Conservation (phyloP, 2,888 invertebrate species). For the Caenorhabditis plicata region DNA sequence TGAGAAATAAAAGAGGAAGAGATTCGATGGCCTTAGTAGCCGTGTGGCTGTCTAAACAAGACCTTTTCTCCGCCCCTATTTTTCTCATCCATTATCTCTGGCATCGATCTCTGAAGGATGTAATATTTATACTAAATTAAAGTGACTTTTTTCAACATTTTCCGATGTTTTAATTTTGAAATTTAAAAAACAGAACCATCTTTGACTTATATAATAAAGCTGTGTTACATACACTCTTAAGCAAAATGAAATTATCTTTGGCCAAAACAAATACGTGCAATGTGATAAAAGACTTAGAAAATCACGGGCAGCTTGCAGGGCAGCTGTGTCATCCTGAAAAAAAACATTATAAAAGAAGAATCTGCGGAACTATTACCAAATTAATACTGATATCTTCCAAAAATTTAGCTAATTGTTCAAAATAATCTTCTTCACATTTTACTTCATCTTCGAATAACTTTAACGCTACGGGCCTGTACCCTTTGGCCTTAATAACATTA, state of each 20-base stretch:
- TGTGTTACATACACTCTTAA: background rate
- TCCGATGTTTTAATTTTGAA: too few relatives aligned
- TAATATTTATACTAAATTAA: too few relatives aligned
- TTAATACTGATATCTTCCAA: background rate
- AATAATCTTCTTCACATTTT: background rate
- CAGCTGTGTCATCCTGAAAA: background rate
- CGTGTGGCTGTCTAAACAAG: too few relatives aligned
- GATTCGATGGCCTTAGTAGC: too few relatives aligned
- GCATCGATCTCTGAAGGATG: too few relatives aligned
- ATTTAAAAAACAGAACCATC: too few relatives aligned
- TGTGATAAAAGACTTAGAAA: background rate
- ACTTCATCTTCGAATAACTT: background rate
- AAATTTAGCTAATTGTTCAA: background rate
- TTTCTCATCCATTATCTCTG: too few relatives aligned
- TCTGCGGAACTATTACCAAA: background rate
- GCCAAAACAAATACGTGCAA: background rate
- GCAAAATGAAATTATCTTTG: background rate
- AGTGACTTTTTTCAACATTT: too few relatives aligned
- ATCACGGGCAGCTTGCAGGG: background rate
- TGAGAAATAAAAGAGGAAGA: too few relatives aligned
- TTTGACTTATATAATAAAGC: too few relatives aligned
- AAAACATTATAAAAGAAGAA: background rate
- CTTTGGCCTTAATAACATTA: background rate
- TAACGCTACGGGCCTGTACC: background rate
- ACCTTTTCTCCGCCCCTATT: too few relatives aligned